Evolutionary conservation across 2,797 vertebrate species (phyloP), one percentile per base, ranked within the genome.

Genomic region (Enteromius treurensis): DNA sequence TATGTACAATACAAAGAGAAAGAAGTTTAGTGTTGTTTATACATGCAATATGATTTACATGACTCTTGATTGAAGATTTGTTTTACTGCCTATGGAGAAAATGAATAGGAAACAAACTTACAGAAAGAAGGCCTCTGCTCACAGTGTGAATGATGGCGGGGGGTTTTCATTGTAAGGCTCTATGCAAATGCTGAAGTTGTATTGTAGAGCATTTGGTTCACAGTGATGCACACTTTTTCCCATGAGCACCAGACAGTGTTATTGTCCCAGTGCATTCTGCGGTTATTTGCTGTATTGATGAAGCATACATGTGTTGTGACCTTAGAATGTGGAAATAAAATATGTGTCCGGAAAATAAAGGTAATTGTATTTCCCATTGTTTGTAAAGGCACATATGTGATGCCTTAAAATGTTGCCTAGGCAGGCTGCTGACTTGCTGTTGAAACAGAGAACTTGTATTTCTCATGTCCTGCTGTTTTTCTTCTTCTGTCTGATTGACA

Each of bases 401-500:
- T 47, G 23, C 69, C 23, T 49, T 49, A 49, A 71, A 71, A 71
- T 55, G 51, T 76, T 51, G 32, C 32, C 21, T 23, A 23, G 73
- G 51, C 40, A 75, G 73, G 29, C 49, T 47, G 23, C 23, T 51
- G 23, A 3, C 45, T 74, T 3, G 4, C 68, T 45, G 69, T 71
- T 47, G 9, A 34, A 21, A 32, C 8, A 14, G 9, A 34, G 5
- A n/a, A 5, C 3, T 19, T 2, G 2, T 55, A 8, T 58, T 40
- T 76, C 60, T 76, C 3, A 60, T 42, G 32, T 76, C 32, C 34
- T 76, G 34, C 34, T 40, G 74, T 76, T 37, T 51, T 55, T 64
- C 37, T 76, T 62, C 40, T 53, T 58, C 60, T 10, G 51, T 29
- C 29, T 81, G 55, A 77, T 23, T 83, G 85, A 42, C 77, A 70